These are phyloP conservation scores for Lota lota DNA, from an alignment of 2,113 vertebrate species.

Conservation along the genomic window DNA sequence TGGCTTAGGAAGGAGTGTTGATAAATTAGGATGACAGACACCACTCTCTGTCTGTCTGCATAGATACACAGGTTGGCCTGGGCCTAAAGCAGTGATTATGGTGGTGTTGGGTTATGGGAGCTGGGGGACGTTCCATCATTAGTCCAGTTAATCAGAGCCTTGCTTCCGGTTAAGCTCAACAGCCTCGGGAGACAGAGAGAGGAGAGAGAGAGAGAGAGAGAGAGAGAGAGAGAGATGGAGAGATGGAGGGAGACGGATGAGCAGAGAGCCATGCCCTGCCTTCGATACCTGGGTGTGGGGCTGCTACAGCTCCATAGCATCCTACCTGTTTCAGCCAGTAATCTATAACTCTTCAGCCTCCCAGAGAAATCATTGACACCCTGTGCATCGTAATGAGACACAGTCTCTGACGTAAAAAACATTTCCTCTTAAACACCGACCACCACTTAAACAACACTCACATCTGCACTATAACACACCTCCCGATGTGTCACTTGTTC, in stretches of 20 bases:
- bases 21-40: conserved; percentile 57
- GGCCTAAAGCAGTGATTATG: conserved; percentile 74
- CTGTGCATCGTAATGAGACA: conserved; percentile 67
- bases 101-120: conserved; percentile 60
- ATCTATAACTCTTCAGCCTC: conserved; percentile 70
- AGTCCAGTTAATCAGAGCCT: conserved; percentile 73
- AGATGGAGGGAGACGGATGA: conserved; percentile 54
- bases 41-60: conserved; percentile 29
- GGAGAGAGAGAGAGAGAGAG: too few species aligned
- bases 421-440: conserved; percentile 28
- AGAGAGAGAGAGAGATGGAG: too few species aligned
- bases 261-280: conserved; percentile 64
- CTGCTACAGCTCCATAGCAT: conserved; percentile 53
- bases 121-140: conserved; percentile 64
- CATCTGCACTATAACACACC: background rate
- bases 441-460: conserved; percentile 24
- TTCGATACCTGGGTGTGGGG: conserved; percentile 48
- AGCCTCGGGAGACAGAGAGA: conserved; percentile 59
- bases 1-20: conserved; percentile 46
- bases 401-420: conserved; percentile 12
- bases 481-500: background rate
- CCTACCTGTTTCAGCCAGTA: conserved; percentile 58
- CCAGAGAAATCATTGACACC: conserved; percentile 63
- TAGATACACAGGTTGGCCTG: conserved; percentile 42
- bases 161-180: conserved; percentile 70